phyloP scores from a whole-genome alignment of 1,140 invertebrate species.

The Harlomillsia oculata region DNA sequence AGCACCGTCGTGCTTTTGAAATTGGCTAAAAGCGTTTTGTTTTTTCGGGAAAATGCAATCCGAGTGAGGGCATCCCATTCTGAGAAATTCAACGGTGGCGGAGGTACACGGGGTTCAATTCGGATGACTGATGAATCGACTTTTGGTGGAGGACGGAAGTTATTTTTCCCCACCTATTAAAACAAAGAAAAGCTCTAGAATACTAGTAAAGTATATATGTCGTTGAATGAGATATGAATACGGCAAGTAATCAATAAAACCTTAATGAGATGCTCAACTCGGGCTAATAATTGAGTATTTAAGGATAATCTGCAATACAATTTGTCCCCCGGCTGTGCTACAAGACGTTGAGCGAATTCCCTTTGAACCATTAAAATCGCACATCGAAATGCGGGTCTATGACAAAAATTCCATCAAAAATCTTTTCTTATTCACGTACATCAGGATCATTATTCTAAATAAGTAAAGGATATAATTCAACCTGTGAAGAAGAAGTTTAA shows the following conservation, averaged over 20 bases:
- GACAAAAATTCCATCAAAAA: neutral
- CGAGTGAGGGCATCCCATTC: conserved; percentile 97
- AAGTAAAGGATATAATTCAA: conserved; percentile 36
- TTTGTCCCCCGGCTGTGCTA: conserved; percentile 95
- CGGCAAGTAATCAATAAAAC: conserved; percentile 43
- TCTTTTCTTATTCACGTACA: neutral
- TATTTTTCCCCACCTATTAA: conserved; percentile 83
- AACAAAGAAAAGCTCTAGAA: neutral
- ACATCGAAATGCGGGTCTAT: conserved; percentile 63
- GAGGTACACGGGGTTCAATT: conserved; percentile 92
- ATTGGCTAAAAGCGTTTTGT: conserved; percentile 76
- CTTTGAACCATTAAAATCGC: conserved; percentile 98
- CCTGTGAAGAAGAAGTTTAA: conserved; percentile 88
- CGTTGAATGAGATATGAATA: neutral
- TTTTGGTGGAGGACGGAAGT: conserved; percentile 96
- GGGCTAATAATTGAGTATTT: conserved; percentile 89
- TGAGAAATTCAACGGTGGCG: conserved; percentile 88
- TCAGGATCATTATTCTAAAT: neutral
- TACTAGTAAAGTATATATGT: neutral
- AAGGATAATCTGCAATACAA: conserved; percentile 92
- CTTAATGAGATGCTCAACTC: conserved; percentile 96
- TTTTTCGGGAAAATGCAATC: conserved; percentile 90
- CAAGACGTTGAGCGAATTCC: conserved; percentile 94
- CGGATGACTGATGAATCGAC: conserved; percentile 98
- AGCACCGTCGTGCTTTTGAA: conserved; percentile 78